Evolutionary conservation across 2,113 vertebrate species (phyloP), one percentile per base, ranked within the genome.

Genomic region (Corydoras sp.): DNA sequence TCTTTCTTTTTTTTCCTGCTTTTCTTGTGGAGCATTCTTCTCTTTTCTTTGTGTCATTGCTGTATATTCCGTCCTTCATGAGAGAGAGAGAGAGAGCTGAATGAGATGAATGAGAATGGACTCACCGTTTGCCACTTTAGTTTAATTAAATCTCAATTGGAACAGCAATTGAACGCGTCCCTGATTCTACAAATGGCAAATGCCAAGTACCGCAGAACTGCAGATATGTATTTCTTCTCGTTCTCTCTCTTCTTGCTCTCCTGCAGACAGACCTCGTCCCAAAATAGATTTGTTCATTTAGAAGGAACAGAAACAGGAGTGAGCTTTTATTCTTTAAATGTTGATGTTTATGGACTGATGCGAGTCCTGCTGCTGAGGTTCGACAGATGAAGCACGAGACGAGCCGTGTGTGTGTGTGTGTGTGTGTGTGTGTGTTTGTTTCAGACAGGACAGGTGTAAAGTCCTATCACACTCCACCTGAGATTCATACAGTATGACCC

Each of bases 61-160:
- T 77, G 78, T 65, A 69, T 84, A 79, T 83, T 81, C 86, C 85
- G 83, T 77, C 66, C 68, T 69, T 74, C 68, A 74, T 66, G 73
- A 54, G 13, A 48, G 18, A 35, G 24, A 43, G 48, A 80, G 82
- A 83, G 30, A 62, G 60, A 67, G 59, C 49, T 24, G 18, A 24
- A 24, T 7, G 56, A 56, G 5, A 51, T 15, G 32, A 56, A 51
- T 30, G 63, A 65, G 24, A 53, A 9, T 7, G 2, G 1, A 29
- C 10, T 63, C 60, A 56, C n/a, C 32, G 24, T 69, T 50, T 32
- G 15, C 15, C 49, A 54, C 51, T 75, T 75, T 18, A 59, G 48
- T 65, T 71, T 65, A 75, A 70, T 75, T 61, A 65, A 4, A 61
- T 71, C 35, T 49, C 62, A 49, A 66, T 76, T 54, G 3, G 31